These are phyloP conservation scores for Drosophila merina DNA, from an alignment of 2,888 invertebrate genomes.

Conservation along the genomic window DNA sequence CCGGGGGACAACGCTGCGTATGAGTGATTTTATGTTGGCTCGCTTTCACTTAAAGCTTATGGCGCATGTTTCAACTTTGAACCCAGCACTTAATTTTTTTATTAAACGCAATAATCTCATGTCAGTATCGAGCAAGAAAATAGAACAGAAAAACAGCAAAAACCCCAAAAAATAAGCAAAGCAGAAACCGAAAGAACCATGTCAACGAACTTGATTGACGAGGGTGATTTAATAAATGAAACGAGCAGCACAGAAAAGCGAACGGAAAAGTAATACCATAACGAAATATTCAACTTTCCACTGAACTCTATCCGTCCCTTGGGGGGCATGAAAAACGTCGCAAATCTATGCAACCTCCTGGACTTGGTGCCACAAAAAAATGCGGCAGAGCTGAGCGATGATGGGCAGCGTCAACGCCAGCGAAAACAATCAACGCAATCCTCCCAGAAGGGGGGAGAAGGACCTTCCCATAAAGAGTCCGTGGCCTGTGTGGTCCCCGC, in stretches of 20 bases:
- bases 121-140: conserved; percentile 7
- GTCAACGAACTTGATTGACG: conserved; percentile 79
- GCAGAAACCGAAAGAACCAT: conserved; percentile 49
- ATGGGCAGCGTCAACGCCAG: conserved; percentile 33
- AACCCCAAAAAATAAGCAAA: conserved; percentile 21
- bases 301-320: conserved; percentile 10
- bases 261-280: conserved; percentile 42
- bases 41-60: conserved; percentile 60
- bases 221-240: conserved; percentile 76
- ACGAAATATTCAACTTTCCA: conserved; percentile 31
- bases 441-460: conserved; percentile 8
- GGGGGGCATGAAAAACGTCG: conserved; percentile 16
- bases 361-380: conserved; percentile 21
- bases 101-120: conserved; percentile 70
- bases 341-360: conserved; percentile 43
- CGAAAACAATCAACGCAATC: conserved; percentile 43
- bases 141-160: not conserved
- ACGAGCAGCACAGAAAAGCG: conserved; percentile 36
- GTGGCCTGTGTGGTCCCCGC: conserved; percentile 26
- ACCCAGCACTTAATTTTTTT: conserved; percentile 68
- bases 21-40: conserved; percentile 52
- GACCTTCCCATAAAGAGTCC: conserved; percentile 33
- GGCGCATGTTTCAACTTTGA: conserved; percentile 68
- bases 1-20: conserved; percentile 49
- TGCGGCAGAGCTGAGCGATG: conserved; percentile 20